Base-by-base conservation (phyloP, 2,113 vertebrate species). In the Lepisosteus osseus region DNA sequence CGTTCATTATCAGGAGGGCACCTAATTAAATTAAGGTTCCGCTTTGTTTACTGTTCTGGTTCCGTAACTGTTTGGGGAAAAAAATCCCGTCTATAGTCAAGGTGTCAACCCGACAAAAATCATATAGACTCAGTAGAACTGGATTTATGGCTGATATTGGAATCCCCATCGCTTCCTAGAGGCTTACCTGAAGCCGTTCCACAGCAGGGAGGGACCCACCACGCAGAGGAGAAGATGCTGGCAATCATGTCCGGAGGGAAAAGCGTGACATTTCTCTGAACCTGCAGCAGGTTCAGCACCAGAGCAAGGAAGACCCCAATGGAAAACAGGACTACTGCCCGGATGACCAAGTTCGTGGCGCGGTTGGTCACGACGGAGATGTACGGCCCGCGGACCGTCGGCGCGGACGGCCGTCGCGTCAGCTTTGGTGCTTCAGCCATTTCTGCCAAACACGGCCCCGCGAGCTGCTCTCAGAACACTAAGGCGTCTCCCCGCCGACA, bases 151-250 rank as follows among this genome's bases (percentile, higher is more conserved):
- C 29, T 29, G 29, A 29, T 29, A 29, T 2, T n/a, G 14, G 11
- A 54, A 11, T 3, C 2, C 7, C 12, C 7, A 13, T 55, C 54
- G 7, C 3, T 3, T 3, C n/a, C 14, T 61, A 13, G 51, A 41
- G n/a, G 55, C 90, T 67, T 87, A 98, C 96, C 97, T 90, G 97
- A 92, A 0, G 96, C 96, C 1, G 93, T 95, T 64, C 97, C 97
- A 81, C 96, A 98, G 86, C 96, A 95, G 0, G 93, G 95, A 0
- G 95, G 94, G 3, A 98, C 94, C 96, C 96, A 98, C 96, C 97
- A 98, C 14, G 95, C 95, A 0, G 95, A 97, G 68, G 95, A 97
- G 85, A 98, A 95, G 84, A 98, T 94, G 82, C 95, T 97, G 75
- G 94, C 95, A 79, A 98, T 92, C 80, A 98, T 95, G 3, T 97